A percentile compares a stretch with the other conserved stretches of the same genome.
Conservation (phyloP, 2,888 invertebrate species). For the Anorthoa munda region DNA sequence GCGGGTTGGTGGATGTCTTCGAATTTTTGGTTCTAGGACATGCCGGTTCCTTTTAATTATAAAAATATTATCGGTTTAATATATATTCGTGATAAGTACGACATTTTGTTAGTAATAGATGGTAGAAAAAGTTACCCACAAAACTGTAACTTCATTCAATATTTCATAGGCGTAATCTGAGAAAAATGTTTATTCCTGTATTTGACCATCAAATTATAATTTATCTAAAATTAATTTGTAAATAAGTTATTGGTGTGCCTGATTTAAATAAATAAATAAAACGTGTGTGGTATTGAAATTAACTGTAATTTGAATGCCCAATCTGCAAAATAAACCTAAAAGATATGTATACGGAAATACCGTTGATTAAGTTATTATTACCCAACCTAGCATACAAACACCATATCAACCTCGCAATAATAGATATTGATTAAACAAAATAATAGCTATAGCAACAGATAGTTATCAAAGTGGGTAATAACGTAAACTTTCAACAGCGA, state of each 20-base stretch:
- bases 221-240: too few relatives aligned
- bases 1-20: too few relatives aligned
- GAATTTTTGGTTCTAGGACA: too few relatives aligned
- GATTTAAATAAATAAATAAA: too few relatives aligned
- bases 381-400: constrained; percentile 11
- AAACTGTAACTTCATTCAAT: too few relatives aligned
- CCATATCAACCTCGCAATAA: constrained; percentile 23
- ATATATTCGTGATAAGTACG: background rate
- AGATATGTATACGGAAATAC: constrained; percentile 10
- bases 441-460: constrained; percentile 44
- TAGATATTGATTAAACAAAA: constrained; percentile 43
- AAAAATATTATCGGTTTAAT: background rate
- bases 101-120: background rate
- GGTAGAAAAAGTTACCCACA: too few relatives aligned
- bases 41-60: too few relatives aligned
- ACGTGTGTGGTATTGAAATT: too few relatives aligned
- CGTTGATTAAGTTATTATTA: constrained; percentile 24
- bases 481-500: constrained; percentile 54
- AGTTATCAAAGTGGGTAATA: constrained; percentile 49
- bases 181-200: too few relatives aligned
- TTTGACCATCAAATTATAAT: too few relatives aligned
- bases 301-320: background rate
- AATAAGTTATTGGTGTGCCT: too few relatives aligned
- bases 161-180: too few relatives aligned
- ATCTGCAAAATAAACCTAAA: background rate